These are phyloP conservation scores for Amphimallon solstitiale DNA, from an alignment of 2,888 invertebrate genomes.

Conservation along the genomic window DNA sequence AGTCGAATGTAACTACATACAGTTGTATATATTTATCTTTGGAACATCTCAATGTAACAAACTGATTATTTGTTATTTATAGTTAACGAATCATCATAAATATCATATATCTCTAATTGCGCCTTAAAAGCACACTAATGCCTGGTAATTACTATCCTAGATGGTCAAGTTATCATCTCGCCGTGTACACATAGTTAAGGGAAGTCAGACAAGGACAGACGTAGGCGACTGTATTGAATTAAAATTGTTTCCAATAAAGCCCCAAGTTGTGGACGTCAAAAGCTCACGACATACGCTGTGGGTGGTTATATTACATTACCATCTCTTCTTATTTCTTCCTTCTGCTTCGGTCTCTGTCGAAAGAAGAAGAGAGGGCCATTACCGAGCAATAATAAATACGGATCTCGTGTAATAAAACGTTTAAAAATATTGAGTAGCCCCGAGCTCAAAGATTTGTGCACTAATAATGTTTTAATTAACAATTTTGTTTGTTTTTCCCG, in stretches of 20 bases:
- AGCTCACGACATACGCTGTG: conserved; percentile 49
- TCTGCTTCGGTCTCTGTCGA: conserved; percentile 18
- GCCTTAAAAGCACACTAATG: conserved; percentile 47
- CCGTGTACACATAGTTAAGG: conserved; percentile 34
- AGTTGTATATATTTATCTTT: conserved; percentile 36
- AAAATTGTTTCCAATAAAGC: conserved; percentile 42
- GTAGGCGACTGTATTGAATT: conserved; percentile 39
- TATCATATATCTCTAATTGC: conserved; percentile 49
- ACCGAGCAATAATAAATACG: conserved; percentile 31
- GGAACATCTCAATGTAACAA: conserved; percentile 47
- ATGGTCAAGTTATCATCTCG: conserved; percentile 42
- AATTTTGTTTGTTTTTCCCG: conserved; percentile 26
- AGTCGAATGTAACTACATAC: conserved; percentile 1
- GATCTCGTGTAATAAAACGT: conserved; percentile 34
- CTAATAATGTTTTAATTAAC: conserved; percentile 37
- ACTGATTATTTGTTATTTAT: conserved; percentile 48
- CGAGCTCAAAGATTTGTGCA: conserved; percentile 28
- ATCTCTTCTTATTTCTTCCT: conserved; percentile 38
- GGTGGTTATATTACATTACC: conserved; percentile 50
- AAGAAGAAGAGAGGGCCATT: conserved; percentile 8
- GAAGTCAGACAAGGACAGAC: conserved; percentile 25
- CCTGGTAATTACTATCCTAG: conserved; percentile 47
- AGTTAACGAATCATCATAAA: conserved; percentile 46
- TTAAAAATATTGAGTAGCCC: conserved; percentile 33
- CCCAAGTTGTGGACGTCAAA: conserved; percentile 35